Evolutionary conservation across 2,797 vertebrate species (phyloP).

Genomic region (Liasis olivaceus): DNA sequence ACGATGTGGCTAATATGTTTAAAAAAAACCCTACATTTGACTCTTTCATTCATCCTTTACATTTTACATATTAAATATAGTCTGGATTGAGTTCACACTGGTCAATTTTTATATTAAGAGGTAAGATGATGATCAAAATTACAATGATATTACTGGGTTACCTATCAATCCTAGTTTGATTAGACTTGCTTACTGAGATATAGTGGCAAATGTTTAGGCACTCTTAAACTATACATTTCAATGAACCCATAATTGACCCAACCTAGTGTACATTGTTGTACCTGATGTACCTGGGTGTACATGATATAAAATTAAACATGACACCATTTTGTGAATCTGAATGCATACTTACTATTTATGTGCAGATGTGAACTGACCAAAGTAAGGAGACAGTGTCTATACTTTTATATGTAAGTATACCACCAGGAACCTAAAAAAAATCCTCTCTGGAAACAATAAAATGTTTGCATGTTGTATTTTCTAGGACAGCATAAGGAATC

Average conservation of each 20-base stretch:
- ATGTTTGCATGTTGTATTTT: constrained; percentile 6
- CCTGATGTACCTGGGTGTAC: background rate
- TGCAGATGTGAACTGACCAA: background rate
- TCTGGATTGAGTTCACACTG: constrained; percentile 9
- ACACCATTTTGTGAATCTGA: background rate
- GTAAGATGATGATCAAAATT: background rate
- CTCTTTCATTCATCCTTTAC: constrained; percentile 25
- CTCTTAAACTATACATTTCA: background rate
- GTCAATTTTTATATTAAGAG: constrained; percentile 15
- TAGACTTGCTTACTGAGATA: background rate
- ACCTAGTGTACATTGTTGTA: background rate
- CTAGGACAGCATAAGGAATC: background rate
- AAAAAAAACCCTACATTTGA: constrained; percentile 12
- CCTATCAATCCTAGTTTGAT: background rate
- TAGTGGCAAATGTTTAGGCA: background rate
- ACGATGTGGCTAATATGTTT: constrained; percentile 45
- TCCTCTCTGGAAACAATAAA: constrained; percentile 6
- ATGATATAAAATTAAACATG: background rate
- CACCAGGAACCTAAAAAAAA: background rate
- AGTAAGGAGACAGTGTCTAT: background rate
- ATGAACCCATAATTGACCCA: background rate
- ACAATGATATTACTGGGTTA: background rate
- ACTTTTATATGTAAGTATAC: background rate
- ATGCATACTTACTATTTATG: background rate
- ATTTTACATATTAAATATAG: constrained; percentile 10